Conservation (phyloP, 2,888 invertebrate genomes). For the Neria commutata region DNA sequence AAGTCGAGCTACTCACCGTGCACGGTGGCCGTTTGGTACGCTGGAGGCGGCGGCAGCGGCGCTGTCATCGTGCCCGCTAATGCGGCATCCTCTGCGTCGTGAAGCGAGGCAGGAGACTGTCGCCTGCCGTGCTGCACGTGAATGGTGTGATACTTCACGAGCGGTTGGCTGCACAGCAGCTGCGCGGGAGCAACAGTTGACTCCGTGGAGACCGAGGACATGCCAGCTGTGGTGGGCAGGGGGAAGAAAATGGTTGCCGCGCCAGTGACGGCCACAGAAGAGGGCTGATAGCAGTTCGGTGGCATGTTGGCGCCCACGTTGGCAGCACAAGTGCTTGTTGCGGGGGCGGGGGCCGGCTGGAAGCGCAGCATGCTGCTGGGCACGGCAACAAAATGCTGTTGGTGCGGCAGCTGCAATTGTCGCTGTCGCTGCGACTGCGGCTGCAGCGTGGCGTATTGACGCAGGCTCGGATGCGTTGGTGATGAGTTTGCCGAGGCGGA, state of each 20-base stretch:
- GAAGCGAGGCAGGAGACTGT: neutral
- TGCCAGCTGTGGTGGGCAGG: conserved; percentile 9
- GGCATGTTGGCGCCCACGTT: conserved; percentile 31
- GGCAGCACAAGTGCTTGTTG: conserved; percentile 24
- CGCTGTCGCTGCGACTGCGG: conserved; percentile 27
- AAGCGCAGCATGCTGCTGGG: conserved; percentile 54
- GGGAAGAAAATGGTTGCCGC: conserved; percentile 61
- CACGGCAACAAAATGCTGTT: conserved; percentile 52
- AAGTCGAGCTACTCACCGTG: conserved; percentile 62
- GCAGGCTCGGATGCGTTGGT: conserved; percentile 30
- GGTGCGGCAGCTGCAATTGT: conserved; percentile 29
- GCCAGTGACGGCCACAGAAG: conserved; percentile 37
- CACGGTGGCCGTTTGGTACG: conserved; percentile 61
- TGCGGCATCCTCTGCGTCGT: neutral
- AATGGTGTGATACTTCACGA: conserved; percentile 61
- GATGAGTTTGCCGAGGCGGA: conserved; percentile 35
- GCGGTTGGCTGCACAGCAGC: conserved; percentile 45
- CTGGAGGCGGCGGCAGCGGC: conserved; percentile 56
- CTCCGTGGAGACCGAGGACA: conserved; percentile 27
- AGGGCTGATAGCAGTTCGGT: conserved; percentile 49
- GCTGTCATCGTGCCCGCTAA: conserved; percentile 11
- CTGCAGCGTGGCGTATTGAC: conserved; percentile 31
- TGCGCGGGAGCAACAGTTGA: conserved; percentile 30
- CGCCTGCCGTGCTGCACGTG: conserved; percentile 52
- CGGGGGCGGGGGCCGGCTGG: conserved; percentile 37